These are phyloP conservation scores for Erythrolamprus reginae DNA, from an alignment of 2,113 vertebrate genomes.

Conservation along the genomic window DNA sequence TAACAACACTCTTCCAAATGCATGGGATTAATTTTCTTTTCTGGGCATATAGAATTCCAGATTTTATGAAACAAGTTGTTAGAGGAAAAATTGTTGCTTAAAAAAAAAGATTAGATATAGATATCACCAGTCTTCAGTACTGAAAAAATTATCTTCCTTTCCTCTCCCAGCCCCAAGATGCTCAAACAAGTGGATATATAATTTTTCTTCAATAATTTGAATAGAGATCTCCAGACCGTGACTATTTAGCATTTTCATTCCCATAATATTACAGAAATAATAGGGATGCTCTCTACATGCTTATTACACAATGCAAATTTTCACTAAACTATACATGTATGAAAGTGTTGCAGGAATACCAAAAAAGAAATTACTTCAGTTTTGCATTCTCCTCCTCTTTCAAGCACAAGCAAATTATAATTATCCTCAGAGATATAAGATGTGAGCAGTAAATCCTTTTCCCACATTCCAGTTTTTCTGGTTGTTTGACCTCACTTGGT, in stretches of 20 bases:
- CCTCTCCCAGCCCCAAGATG: conserved; percentile 24
- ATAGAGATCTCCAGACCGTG: conserved; percentile 42
- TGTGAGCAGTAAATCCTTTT: conserved; percentile 73
- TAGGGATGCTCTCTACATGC: conserved; percentile 31
- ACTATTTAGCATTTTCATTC: conserved; percentile 40
- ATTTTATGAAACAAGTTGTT: not conserved
- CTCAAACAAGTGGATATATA: conserved; percentile 42
- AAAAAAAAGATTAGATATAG: not conserved
- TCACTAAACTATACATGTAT: conserved; percentile 41
- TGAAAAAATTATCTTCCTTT: accelerated
- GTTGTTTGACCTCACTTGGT: conserved; percentile 68
- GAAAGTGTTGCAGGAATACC: not conserved
- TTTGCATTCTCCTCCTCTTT: conserved; percentile 65
- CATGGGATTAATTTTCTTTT: not conserved
- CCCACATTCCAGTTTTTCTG: conserved; percentile 75
- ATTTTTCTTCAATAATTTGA: conserved; percentile 54
- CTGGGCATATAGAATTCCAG: not conserved
- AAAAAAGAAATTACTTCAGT: conserved; percentile 60
- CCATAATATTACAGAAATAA: conserved; percentile 48
- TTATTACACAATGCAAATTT: conserved; percentile 56
- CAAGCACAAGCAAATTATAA: conserved; percentile 75
- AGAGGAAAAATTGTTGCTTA: not conserved
- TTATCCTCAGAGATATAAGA: conserved; percentile 76
- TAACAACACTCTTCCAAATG: not conserved
- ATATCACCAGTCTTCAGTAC: not conserved